Base-by-base conservation (phyloP, 1,140 invertebrate species). In the Gonatopus flavifemur region DNA sequence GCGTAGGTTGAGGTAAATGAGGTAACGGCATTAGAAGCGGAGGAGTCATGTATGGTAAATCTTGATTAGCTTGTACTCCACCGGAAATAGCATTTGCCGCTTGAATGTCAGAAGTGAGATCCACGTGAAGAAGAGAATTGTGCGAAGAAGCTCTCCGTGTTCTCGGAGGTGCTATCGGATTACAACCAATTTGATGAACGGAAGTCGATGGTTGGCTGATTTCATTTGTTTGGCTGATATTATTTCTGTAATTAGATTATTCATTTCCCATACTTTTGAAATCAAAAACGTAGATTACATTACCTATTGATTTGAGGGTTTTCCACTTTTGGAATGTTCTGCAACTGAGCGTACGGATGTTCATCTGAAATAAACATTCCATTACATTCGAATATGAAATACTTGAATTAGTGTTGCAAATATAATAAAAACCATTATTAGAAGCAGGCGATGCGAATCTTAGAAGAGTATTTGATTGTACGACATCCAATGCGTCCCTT, bases 21-120 rank as follows among this genome's bases (percentile, higher is more conserved):
- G 73, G 72, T 18, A 77, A 67, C 31, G 76, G 72, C 77, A 60
- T 74, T 35, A 81, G 72, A 33, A 89, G 81, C 0, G 90, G 90
- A 43, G 90, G 90, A 25, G 90, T 93, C 85, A 93, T 93, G 63
- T 93, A 93, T 5, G 90, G 91, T 66, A 93, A 79, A 67, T 93
- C 90, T 71, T 90, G 89, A 77, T 87, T 92, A 33, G 91, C 91
- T 48, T 90, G 87, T 28, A 93, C 82, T 62, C 86, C 84, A 7
- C 91, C 91, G 37, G 88, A 85, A 55, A 93, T 91, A 2, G 91
- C 91, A 37, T 86, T 86, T 5, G 88, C 89, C 19, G 90, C 91
- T 37, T 88, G 84, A 55, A 88, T 88, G 56, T 85, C 82, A 6
- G 55, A 38, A 1, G 31, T 22, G 19, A 19, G 43, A 15, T 79